Evolutionary conservation across 2,888 invertebrate genomes (phyloP), one percentile per base, ranked within the genome.

Genomic region (Melinaea marsaeus): DNA sequence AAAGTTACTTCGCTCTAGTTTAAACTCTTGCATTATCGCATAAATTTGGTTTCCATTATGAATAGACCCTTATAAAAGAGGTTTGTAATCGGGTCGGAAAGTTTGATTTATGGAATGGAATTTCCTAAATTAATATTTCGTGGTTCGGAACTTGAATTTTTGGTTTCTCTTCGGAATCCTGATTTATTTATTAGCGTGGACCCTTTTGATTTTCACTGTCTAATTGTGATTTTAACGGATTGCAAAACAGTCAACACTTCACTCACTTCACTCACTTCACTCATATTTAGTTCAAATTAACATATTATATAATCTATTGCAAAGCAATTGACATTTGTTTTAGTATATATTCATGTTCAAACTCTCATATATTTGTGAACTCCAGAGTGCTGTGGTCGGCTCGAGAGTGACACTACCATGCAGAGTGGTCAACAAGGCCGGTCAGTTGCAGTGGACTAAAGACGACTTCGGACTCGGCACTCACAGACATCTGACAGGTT

Each of bases 401-500:
- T 95, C 95, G 60, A 92, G 95, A 61, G 96, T 97, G 57, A 96
- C 97, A 7, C 90, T 98, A 55, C 97, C 97, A 0, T 99, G 98
- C 83, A 92, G 96, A 32, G 97, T 98, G 47, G 94, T 96, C 82
- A 94, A 95, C 87, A 96, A 97, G 84, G 93, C 93, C 51, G 99
- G 99, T 0, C 93, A 94, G 7, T 92, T 99, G 42, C 99, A 99
- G 84, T 99, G 99, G 99, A 98, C 98, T 62, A 96, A 97, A 79
- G 97, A 98, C 86, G 98, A 97, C 79, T 99, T 98, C 79, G 99
- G 98, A 0, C 92, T 99, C 57, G 99, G 99, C 0, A 95, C 96
- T 0, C 96, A 98, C 79, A 92, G 98, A 70, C 95, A 97, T 80
- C 92, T 99, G 64, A 95, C 96, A 73, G 97, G 97, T n/a, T 99